These are phyloP conservation scores for Cassiopea andromeda DNA, from an alignment of 30 jellyfish, hydroid and myxozoan genomes.

Conservation along the genomic window DNA sequence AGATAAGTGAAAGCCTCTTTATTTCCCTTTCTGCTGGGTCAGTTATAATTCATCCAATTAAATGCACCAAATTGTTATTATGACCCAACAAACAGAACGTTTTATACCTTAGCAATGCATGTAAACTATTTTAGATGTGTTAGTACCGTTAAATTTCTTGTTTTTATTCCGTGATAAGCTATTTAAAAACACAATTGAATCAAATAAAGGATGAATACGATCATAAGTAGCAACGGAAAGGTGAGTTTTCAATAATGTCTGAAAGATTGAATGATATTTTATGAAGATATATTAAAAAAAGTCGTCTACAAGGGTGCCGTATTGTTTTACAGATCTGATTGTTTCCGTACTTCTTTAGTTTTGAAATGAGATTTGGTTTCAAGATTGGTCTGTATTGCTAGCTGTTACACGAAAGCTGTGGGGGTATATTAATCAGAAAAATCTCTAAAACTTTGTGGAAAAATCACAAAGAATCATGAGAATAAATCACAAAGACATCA, in stretches of 20 bases:
- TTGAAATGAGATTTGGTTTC: no score
- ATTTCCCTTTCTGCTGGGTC: conserved; percentile 3
- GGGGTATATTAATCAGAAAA: no score
- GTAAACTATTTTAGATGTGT: neutral
- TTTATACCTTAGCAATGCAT: neutral
- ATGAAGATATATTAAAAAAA: neutral
- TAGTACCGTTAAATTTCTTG: neutral
- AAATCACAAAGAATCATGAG: no score
- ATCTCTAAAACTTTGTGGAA: no score
- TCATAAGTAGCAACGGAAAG: neutral
- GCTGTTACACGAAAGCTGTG: no score
- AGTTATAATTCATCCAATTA: neutral
- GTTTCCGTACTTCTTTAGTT: no score
- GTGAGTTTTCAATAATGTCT: neutral
- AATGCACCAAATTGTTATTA: neutral
- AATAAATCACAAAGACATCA: no score
- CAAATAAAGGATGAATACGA: neutral
- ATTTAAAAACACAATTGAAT: neutral
- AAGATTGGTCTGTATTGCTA: no score
- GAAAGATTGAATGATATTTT: neutral
- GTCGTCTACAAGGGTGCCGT: no score
- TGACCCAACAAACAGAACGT: neutral
- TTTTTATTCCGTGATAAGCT: neutral
- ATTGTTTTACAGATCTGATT: no score
- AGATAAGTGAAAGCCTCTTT: neutral